These are phyloP conservation scores for Protaetia brevitarsis DNA, from an alignment of 1,140 invertebrate genomes.

Conservation along the genomic window DNA sequence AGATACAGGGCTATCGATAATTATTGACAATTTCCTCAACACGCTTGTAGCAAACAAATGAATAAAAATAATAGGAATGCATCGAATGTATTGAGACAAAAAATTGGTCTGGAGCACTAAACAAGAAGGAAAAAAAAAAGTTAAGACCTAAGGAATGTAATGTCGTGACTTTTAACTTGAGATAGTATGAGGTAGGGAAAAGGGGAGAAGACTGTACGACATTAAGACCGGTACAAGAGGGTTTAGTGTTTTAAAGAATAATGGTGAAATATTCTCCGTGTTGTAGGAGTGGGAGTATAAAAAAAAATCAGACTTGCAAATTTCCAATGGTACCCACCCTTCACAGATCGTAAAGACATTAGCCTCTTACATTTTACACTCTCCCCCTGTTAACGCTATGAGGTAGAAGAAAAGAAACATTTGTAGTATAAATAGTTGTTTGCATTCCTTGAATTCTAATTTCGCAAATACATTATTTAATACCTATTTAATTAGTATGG, in stretches of 20 bases:
- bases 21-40: too few species aligned
- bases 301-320: slow-evolving; percentile 51
- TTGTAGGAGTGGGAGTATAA: slow-evolving; percentile 9
- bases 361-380: slow-evolving; percentile 44
- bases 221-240: slow-evolving; percentile 34
- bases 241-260: slow-evolving; percentile 49
- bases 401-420: background rate
- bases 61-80: too few species aligned
- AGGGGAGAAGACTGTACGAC: slow-evolving; percentile 32
- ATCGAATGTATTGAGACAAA: too few species aligned
- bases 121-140: too few species aligned
- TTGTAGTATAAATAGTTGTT: slow-evolving; percentile 11
- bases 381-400: background rate
- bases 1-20: too few species aligned
- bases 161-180: slow-evolving; percentile 47
- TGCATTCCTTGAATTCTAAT: slow-evolving; percentile 12
- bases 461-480: too few species aligned
- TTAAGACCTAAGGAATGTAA: slow-evolving; percentile 31
- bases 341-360: slow-evolving; percentile 49
- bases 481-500: too few species aligned
- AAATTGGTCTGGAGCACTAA: too few species aligned
- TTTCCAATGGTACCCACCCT: slow-evolving; percentile 47
- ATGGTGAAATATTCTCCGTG: slow-evolving; percentile 40
- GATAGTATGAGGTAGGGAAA: too few species aligned
- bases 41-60: too few species aligned